A percentile compares a stretch with the other conserved stretches of the same genome.
Evolutionary conservation across 2,888 invertebrate species (phyloP).

Genomic region (Diaprepes abbreviatus): DNA sequence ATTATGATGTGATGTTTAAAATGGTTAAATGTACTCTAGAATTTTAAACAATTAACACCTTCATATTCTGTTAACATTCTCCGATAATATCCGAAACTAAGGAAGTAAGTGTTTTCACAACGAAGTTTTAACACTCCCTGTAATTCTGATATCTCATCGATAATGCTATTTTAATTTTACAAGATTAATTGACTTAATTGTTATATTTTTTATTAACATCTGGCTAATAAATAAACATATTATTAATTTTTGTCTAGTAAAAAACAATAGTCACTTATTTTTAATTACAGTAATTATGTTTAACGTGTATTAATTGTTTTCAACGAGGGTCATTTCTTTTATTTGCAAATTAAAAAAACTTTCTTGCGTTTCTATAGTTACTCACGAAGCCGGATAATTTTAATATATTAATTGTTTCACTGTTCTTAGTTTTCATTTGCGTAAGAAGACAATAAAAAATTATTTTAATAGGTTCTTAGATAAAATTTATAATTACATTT

Average conservation of each 20-base stretch:
- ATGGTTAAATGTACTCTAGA: no score
- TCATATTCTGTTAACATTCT: no score
- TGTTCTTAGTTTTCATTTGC: constrained; percentile 33
- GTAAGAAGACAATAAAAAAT: constrained; percentile 40
- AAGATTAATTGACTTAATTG: not conserved
- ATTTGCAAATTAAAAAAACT: constrained; percentile 32
- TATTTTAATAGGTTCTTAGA: constrained; percentile 29
- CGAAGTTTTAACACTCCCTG: no score
- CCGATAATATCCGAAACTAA: no score
- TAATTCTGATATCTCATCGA: no score
- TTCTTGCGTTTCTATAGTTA: constrained; percentile 28
- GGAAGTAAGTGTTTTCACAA: no score
- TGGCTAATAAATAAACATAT: not conserved
- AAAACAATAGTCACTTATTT: constrained; percentile 19
- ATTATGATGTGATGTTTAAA: no score
- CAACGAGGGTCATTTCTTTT: constrained; percentile 26
- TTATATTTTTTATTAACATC: not conserved
- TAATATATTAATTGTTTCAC: constrained; percentile 40
- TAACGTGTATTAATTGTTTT: constrained; percentile 24
- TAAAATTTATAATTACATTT: constrained; percentile 35
- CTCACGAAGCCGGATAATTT: constrained; percentile 25
- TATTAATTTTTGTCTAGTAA: not conserved
- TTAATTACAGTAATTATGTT: constrained; percentile 17
- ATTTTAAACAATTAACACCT: no score
- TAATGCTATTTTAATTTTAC: no score